Percentiles rank a stretch among this genome's conserved stretches.
phyloP scores from a whole-genome alignment of 2,888 invertebrate genomes.

The Harpalus rubripes region DNA sequence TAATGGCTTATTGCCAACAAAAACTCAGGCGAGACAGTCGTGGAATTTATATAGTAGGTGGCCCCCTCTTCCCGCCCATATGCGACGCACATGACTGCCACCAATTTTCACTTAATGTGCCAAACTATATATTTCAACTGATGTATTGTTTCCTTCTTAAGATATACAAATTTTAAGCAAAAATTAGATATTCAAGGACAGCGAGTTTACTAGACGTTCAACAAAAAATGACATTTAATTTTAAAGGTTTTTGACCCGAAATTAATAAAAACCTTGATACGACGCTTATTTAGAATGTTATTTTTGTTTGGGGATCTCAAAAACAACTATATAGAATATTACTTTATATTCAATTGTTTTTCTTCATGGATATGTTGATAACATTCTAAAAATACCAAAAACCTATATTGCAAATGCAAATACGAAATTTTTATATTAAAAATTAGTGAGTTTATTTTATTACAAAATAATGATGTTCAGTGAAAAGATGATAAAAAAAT shows the following conservation, averaged over 20 bases:
- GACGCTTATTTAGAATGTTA: background rate
- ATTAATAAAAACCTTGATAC: background rate
- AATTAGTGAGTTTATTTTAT: too few species aligned
- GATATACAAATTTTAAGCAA: background rate
- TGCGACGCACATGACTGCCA: background rate
- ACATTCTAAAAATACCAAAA: too few species aligned
- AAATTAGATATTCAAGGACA: background rate
- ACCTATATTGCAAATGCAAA: too few species aligned
- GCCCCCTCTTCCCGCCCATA: background rate
- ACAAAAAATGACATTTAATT: background rate
- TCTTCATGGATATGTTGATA: too few species aligned
- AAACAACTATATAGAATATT: too few species aligned
- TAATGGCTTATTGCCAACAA: background rate
- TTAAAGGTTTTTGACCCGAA: background rate
- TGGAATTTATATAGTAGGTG: background rate
- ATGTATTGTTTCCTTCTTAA: background rate
- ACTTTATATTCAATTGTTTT: too few species aligned
- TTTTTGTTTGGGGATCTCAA: background rate
- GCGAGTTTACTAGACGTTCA: background rate
- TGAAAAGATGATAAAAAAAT: too few species aligned
- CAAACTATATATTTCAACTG: background rate
- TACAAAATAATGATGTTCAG: too few species aligned
- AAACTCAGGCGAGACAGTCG: background rate
- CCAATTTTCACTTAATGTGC: slow-evolving; percentile 2
- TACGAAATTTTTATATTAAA: too few species aligned